Evolutionary conservation across 2,888 invertebrate genomes (phyloP), one percentile per base, ranked within the genome.

Genomic region (Tenthredo livida): DNA sequence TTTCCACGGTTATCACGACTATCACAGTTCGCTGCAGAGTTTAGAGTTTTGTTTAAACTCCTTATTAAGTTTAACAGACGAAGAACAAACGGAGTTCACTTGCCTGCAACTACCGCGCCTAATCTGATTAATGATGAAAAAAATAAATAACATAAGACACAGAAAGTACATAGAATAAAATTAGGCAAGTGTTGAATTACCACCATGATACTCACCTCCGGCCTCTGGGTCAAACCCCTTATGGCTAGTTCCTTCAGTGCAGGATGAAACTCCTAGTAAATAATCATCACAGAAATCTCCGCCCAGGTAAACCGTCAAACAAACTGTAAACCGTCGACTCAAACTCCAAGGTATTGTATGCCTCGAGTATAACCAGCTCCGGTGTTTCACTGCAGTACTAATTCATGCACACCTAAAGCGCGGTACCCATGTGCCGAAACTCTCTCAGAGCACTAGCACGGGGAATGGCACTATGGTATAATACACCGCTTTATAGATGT

Each of bases 41-140:
- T 67, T 12, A 21, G 43, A 73, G 73, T 43, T 43, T 43, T 73
- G 73, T 47, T 73, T 25, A 43, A 73, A 73, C 43, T 43, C 21
- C 73, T 40, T 73, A 43, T 47, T 43, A 21, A 43, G 40, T 73
- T 43, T 40, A 43, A n/a, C 73, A 12, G 40, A n/a, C 73, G 25
- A 43, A 73, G 21, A 43, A 73, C 25, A 73, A 73, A 47, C 73
- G 25, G 40, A 37, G 72, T 17, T 37, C 21, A 47, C 10, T 10
- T 17, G 10, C 40, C 15, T 43, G n/a, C 43, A 40, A 3, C 43
- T 25, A 4, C 43, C 12, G 21, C 5, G 17, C n/a, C 10, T 43
- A 73, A 73, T 73, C 73, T 33, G 17, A 25, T 67, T 67, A 15
- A 67, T 67, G 58, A 9, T 9, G 25, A 25, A 3, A 61, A 2